These are phyloP conservation scores for Sebastes elongatus DNA, from an alignment of 2,797 vertebrate genomes.

Conservation along the genomic window DNA sequence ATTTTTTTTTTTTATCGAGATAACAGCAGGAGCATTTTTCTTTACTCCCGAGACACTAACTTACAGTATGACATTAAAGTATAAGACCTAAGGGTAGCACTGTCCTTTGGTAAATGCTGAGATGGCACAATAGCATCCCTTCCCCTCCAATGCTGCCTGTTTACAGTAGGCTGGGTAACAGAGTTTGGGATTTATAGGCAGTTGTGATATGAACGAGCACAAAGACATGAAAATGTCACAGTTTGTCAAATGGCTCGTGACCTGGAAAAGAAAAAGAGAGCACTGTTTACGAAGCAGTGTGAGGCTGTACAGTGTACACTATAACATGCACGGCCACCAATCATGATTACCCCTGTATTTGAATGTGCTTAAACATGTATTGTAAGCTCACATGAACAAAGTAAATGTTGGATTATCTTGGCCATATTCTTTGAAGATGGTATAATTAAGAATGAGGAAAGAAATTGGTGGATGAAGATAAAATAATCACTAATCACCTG, in stretches of 20 bases:
- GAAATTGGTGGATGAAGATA: not conserved
- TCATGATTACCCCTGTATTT: not conserved
- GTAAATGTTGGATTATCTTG: not conserved
- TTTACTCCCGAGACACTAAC: slow-evolving; percentile 39
- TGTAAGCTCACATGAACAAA: not conserved
- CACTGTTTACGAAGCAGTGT: slow-evolving; percentile 30
- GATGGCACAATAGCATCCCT: slow-evolving; percentile 56
- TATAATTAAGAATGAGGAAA: not conserved
- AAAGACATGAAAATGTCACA: slow-evolving; percentile 76
- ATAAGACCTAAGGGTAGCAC: slow-evolving; percentile 64
- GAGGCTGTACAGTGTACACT: not conserved
- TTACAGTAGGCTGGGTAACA: slow-evolving; percentile 71
- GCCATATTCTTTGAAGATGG: not conserved
- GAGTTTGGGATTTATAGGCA: slow-evolving; percentile 72
- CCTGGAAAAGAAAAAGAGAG: slow-evolving; percentile 32
- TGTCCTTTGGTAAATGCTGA: slow-evolving; percentile 80
- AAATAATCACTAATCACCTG: not conserved
- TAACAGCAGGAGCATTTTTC: slow-evolving; percentile 5
- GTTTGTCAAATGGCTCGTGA: slow-evolving; percentile 69
- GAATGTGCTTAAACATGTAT: slow-evolving; percentile 1
- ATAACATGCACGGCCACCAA: not conserved
- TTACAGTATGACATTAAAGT: slow-evolving; percentile 71
- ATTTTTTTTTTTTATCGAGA: slow-evolving; percentile 8
- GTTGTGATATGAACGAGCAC: slow-evolving; percentile 71
- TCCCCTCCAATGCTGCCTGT: slow-evolving; percentile 56